Percentiles rank a stretch among this genome's conserved stretches.
phyloP scores from a whole-genome alignment of 2,797 vertebrate species.

The Stomatorhinus walkeri region DNA sequence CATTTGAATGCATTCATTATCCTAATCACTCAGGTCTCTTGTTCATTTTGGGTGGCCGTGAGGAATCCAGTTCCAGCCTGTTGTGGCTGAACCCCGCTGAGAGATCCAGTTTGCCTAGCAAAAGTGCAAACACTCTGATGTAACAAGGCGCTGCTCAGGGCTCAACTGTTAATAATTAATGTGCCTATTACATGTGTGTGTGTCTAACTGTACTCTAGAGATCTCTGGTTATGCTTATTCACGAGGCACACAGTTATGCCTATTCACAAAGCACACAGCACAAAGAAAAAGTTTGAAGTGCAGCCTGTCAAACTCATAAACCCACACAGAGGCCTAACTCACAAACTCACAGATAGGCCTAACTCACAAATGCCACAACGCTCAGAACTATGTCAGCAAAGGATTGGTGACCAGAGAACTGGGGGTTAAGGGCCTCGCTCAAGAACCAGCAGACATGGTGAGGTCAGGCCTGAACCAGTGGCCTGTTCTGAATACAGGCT shows the following conservation, averaged over 20 bases:
- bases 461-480: neutral
- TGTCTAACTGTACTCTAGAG: conserved; percentile 29
- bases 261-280: neutral
- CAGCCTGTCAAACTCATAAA: neutral
- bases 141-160: conserved; percentile 40
- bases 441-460: neutral
- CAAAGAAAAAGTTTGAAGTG: neutral
- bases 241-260: neutral
- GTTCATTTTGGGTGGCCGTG: conserved; percentile 31
- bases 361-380: neutral
- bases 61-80: conserved; percentile 27
- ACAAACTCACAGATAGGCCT: neutral
- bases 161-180: conserved; percentile 53
- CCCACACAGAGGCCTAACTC: too few relatives aligned
- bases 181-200: conserved; percentile 35
- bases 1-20: neutral
- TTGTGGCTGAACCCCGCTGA: conserved; percentile 26
- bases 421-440: neutral
- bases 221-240: neutral
- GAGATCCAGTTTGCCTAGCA: conserved; percentile 51
- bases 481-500: neutral
- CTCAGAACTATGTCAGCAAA: too few relatives aligned
- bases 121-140: conserved; percentile 41
- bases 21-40: neutral
- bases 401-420: neutral